Evolutionary conservation across 2,888 invertebrate species (phyloP), one percentile per base, ranked within the genome.

Genomic region (Chrysolina oricalcia): DNA sequence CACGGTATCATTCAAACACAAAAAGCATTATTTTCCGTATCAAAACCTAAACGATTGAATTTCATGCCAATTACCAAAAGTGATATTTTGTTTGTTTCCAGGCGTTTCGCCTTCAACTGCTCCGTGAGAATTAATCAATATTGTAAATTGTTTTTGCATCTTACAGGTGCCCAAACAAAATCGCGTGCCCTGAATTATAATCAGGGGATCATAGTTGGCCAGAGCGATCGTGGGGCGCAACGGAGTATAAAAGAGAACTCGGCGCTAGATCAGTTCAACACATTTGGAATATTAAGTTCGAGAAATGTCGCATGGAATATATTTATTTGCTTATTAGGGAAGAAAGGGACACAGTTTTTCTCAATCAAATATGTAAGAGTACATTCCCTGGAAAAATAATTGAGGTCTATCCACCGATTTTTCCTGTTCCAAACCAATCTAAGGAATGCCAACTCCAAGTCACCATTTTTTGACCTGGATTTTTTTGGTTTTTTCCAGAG

Each of bases 141-240:
- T 66, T 9, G 48, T 66, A 50, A 53, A 67, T 67, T 67, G 53
- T 67, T 67, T 67, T 67, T 50, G 27, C 50, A 17, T 67, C 40
- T 50, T 53, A 50, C 53, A 67, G 67, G 53, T 67, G 53, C 8
- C 40, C 50, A n/a, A 50, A 53, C 40, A 35, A 67, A 67, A 50
- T 19, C n/a, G 48, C 67, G 67, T 67, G 67, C n/a, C 17, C 53
- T 19, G 53, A 67, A 67, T 67, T 40, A 35, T 40, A 67, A 67
- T 67, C 50, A n/a, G 15, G 19, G n/a, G 53, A 67, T 67, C 59
- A 59, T 27, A 59, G 17, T 50, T 50, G 17, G 19, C 9, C 17
- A 17, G 17, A 17, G 10, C 19, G 53, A 53, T 10, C 21, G 53
- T 4, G n/a, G 27, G 27, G n/a, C 13, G 48, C 48, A 6, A 53